These are phyloP conservation scores for Parnassius mnemosyne DNA, from an alignment of 2,888 invertebrate genomes.

Conservation along the genomic window DNA sequence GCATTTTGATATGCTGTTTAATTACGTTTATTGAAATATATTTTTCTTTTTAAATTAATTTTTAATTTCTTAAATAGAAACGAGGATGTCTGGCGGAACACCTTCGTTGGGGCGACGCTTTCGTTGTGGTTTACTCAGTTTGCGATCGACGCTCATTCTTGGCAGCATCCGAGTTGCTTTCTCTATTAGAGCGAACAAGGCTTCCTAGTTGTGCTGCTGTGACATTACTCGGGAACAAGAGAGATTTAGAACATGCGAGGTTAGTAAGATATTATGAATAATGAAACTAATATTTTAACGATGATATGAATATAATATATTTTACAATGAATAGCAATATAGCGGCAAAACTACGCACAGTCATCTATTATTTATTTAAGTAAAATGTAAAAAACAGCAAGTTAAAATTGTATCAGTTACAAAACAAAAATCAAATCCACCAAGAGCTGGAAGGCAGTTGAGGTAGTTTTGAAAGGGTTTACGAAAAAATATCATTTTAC, in stretches of 20 bases:
- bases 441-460: too few relatives aligned
- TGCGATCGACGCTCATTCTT: conserved; percentile 88
- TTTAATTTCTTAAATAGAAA: conserved; percentile 72
- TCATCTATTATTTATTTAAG: too few relatives aligned
- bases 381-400: too few relatives aligned
- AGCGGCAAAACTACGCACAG: too few relatives aligned
- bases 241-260: conserved; percentile 90
- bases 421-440: too few relatives aligned
- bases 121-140: conserved; percentile 90
- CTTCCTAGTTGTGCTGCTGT: conserved; percentile 88
- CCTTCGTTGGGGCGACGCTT: conserved; percentile 90
- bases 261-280: conserved; percentile 41
- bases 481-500: too few relatives aligned
- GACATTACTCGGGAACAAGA: conserved; percentile 89
- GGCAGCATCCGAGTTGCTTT: conserved; percentile 86
- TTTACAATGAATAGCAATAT: too few relatives aligned
- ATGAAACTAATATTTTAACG: too few relatives aligned
- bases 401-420: too few relatives aligned
- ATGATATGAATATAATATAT: too few relatives aligned
- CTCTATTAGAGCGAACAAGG: conserved; percentile 85
- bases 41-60: neutral
- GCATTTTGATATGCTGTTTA: conserved; percentile 34
- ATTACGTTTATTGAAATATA: conserved; percentile 1
- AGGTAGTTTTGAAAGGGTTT: too few relatives aligned
- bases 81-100: conserved; percentile 88